Evolutionary conservation across 1,140 invertebrate species (phyloP).

Genomic region (Brachionus rotundiformis): DNA sequence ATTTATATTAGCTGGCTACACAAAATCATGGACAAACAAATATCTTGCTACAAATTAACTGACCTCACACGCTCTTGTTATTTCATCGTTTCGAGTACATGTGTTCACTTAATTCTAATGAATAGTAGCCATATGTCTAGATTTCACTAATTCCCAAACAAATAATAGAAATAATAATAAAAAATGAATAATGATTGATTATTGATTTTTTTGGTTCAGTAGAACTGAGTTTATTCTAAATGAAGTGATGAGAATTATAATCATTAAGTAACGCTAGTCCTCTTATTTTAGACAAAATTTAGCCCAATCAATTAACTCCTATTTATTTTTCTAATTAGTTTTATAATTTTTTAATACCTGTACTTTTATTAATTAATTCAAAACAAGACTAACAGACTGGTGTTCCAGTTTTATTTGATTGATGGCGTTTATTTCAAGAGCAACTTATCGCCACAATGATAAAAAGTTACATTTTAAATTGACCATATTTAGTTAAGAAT

Average conservation of each 20-base stretch:
- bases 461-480: too few relatives aligned
- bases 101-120: neutral
- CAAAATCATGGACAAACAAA: neutral
- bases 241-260: neutral
- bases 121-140: slow-evolving; percentile 12
- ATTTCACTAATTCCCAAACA: neutral
- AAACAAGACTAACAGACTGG: too few relatives aligned
- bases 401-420: too few relatives aligned
- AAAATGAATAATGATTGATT: slow-evolving; percentile 12
- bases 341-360: neutral
- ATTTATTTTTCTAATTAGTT: neutral
- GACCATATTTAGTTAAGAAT: too few relatives aligned
- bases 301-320: neutral
- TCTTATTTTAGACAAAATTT: neutral
- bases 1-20: neutral
- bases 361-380: neutral
- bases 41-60: neutral
- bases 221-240: neutral
- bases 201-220: slow-evolving; percentile 1
- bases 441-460: too few relatives aligned
- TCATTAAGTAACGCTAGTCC: neutral
- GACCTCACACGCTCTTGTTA: neutral
- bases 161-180: slow-evolving; percentile 20
- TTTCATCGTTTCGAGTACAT: slow-evolving; percentile 1
- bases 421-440: too few relatives aligned